Conservation (phyloP, 2,113 vertebrate genomes). For the Notothenia rossii region DNA sequence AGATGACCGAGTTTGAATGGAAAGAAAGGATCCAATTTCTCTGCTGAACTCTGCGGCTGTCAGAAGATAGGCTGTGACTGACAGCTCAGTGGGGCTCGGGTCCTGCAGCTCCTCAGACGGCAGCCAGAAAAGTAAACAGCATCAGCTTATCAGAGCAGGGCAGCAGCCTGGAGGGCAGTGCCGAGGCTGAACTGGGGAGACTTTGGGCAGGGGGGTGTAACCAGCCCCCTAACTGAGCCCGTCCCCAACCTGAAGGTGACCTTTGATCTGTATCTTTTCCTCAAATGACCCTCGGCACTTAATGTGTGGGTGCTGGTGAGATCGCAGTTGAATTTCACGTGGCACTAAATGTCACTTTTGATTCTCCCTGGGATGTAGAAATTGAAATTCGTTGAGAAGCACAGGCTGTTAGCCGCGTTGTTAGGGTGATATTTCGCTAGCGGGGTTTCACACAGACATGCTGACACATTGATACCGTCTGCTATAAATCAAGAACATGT, state of each 20-base stretch:
- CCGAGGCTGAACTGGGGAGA: conserved; percentile 62
- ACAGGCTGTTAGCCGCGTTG: conserved; percentile 3
- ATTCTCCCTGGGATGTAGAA: conserved; percentile 24
- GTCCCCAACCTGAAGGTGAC: conserved; percentile 58
- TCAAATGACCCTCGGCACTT: conserved; percentile 34
- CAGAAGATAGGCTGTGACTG: conserved; percentile 81
- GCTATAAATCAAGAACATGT: conserved; percentile 55
- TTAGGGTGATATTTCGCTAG: conserved; percentile 25
- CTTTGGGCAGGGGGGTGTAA: conserved; percentile 53
- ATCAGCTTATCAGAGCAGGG: conserved; percentile 79
- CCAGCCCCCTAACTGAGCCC: conserved; percentile 48
- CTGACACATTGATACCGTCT: conserved; percentile 46
- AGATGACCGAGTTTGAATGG: conserved; percentile 73
- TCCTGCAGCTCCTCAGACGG: conserved; percentile 72
- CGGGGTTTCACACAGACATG: conserved; percentile 27
- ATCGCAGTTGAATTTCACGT: conserved; percentile 46
- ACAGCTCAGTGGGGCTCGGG: conserved; percentile 75
- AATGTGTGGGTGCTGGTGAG: conserved; percentile 13
- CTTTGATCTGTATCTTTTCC: conserved; percentile 64
- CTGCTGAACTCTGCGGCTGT: conserved; percentile 71
- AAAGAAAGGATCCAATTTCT: conserved; percentile 81
- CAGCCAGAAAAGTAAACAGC: conserved; percentile 79
- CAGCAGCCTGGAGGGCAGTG: conserved; percentile 72
- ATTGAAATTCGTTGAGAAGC: conserved; percentile 28
- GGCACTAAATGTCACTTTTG: conserved; percentile 46